Percentiles rank a stretch among this genome's conserved stretches.
These are phyloP conservation scores for Channa striata DNA, from an alignment of 2,797 vertebrate genomes.

Conservation along the genomic window DNA sequence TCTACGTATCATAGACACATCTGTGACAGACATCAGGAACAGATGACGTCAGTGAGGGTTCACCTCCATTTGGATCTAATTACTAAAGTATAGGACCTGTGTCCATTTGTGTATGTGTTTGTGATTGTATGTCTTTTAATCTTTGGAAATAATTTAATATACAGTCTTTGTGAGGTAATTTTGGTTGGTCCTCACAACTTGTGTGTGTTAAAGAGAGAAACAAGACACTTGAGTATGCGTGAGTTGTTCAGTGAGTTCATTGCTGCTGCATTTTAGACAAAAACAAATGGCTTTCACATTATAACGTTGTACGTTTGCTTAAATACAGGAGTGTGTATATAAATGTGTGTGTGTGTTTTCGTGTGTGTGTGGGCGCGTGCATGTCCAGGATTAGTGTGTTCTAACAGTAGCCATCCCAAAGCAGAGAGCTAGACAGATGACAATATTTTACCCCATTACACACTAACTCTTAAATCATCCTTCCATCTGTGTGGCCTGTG, in stretches of 20 bases:
- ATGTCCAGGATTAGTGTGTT: conserved; percentile 23
- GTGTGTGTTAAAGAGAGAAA: too few species aligned
- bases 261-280: too few species aligned
- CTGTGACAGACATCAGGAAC: conserved; percentile 67
- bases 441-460: conserved; percentile 38
- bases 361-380: conserved; percentile 8
- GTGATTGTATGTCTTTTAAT: background rate
- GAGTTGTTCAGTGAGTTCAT: too few species aligned
- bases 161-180: background rate
- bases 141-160: too few species aligned
- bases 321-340: too few species aligned
- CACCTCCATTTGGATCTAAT: conserved; percentile 66
- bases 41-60: conserved; percentile 66
- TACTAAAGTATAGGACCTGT: conserved; percentile 55
- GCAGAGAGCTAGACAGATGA: conserved; percentile 27
- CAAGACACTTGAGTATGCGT: too few species aligned
- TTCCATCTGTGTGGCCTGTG: conserved; percentile 40
- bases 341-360: background rate
- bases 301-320: too few species aligned
- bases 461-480: conserved; percentile 42
- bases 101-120: conserved; percentile 10
- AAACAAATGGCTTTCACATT: too few species aligned
- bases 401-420: conserved; percentile 32
- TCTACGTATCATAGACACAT: conserved; percentile 24
- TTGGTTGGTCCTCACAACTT: background rate